A percentile compares a stretch with the other conserved stretches of the same genome.
These are phyloP conservation scores for Tetragonula clypearis DNA, from an alignment of 1,140 invertebrate genomes.

Conservation along the genomic window DNA sequence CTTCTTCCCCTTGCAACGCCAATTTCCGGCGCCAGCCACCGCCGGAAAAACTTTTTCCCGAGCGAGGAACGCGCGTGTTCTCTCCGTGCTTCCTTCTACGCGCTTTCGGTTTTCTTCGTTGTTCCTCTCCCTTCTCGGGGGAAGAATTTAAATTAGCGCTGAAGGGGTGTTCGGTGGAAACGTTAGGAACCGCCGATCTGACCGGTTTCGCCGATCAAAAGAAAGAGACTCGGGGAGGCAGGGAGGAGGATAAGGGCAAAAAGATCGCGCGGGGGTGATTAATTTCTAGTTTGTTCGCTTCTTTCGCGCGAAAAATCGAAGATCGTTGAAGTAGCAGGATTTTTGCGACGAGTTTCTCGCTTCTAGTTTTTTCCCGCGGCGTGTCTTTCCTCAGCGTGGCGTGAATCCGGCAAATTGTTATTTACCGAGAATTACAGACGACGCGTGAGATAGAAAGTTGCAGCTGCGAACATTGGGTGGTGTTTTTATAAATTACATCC, in stretches of 20 bases:
- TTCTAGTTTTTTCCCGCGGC: no score
- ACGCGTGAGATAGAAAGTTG: no score
- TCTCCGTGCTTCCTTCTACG: no score
- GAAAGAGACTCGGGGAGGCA: not conserved
- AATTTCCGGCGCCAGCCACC: conserved; percentile 49
- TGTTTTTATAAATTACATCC: no score
- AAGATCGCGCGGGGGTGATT: not conserved
- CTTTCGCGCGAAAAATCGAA: not conserved
- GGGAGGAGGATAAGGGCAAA: not conserved
- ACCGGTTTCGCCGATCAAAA: not conserved
- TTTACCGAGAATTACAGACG: no score
- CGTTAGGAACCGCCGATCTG: not conserved
- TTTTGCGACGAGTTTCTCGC: not conserved
- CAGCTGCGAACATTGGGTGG: no score
- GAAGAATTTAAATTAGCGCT: not conserved
- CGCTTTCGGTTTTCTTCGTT: no score
- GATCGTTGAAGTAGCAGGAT: no score
- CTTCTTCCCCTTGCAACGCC: conserved; percentile 33
- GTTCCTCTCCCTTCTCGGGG: no score
- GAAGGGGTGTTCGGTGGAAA: not conserved
- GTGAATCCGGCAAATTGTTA: no score
- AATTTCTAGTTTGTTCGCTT: not conserved
- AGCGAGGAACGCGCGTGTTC: not conserved
- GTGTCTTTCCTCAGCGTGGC: no score
- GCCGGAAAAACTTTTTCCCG: conserved; percentile 47